Evolutionary conservation across 2,113 vertebrate species (phyloP).

Genomic region (Myotis brandtii): DNA sequence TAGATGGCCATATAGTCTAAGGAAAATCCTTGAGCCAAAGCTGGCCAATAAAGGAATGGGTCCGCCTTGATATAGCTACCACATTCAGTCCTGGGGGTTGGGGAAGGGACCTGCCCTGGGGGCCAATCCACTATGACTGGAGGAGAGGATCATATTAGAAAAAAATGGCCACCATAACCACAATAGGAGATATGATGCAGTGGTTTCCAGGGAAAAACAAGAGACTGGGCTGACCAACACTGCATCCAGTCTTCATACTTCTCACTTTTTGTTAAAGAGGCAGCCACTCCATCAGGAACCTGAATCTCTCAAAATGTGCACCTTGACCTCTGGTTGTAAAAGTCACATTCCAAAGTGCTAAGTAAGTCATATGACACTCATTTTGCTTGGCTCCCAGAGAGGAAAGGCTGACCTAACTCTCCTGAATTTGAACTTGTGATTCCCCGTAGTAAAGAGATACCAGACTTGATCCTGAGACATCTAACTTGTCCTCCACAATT

Average conservation of each 20-base stretch:
- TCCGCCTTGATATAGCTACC: neutral
- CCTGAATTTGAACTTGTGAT: conserved; percentile 57
- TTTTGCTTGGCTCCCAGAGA: neutral
- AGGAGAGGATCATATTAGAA: neutral
- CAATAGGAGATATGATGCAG: neutral
- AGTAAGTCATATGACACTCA: neutral
- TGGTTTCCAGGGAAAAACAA: neutral
- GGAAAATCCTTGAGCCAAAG: neutral
- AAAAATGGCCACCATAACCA: neutral
- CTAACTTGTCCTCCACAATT: neutral
- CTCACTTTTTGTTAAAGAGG: neutral
- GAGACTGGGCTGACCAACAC: neutral
- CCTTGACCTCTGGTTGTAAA: conserved; percentile 41
- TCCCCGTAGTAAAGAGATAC: conserved; percentile 26
- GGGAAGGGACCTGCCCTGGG: neutral
- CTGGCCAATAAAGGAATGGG: neutral
- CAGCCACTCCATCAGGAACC: neutral
- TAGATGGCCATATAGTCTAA: neutral
- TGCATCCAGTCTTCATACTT: neutral
- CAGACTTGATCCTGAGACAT: neutral
- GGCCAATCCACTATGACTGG: neutral
- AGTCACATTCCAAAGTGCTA: neutral
- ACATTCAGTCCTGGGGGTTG: neutral
- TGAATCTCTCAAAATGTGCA: neutral
- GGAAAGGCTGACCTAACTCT: conserved; percentile 26